Evolutionary conservation across 2,113 vertebrate genomes (phyloP), one percentile per base, ranked within the genome.

Genomic region (Paracanthobrama guichenoti): DNA sequence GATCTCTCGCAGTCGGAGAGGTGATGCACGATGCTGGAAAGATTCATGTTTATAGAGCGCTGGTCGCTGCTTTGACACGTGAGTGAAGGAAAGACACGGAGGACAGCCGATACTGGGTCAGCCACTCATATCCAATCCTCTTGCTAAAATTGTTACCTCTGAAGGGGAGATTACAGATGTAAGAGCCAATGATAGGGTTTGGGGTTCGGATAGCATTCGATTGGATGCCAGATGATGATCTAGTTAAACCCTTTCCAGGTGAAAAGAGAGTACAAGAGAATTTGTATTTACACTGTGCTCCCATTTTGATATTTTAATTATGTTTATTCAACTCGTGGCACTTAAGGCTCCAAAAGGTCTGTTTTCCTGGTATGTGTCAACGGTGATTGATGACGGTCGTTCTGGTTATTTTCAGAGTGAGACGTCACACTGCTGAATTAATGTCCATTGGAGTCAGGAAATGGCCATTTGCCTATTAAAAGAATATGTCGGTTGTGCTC

Each of bases 61-160:
- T 62, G 44, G 67, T 72, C 42, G 77, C 3, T 48, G 72, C 28
- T 81, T 88, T 57, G 84, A 77, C 78, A 82, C 73, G 42, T 88
- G 79, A 82, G 57, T 57, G 67, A 67, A 64, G 59, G 81, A 66
- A 46, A 74, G 55, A 80, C 75, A 79, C 18, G 72, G 62, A 77
- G 77, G 75, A 77, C 78, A 50, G 20, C 26, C 20, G 44, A 83
- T 88, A 86, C 75, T 88, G 73, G 87, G 87, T 84, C 87, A 86
- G 82, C 69, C 79, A 48, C 73, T 78, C 39, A 35, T 79, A 78
- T 86, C 73, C 66, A 74, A 84, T 74, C 44, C 73, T 24, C 81
- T 48, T 75, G 82, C 82, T 86, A 88, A 84, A 88, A 84, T 77
- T 82, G 79, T 86, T 85, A 86, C 62, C 77, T 72, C 86, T 77